Base-by-base conservation (phyloP, 2,888 invertebrate species). In the Amaurobius ferox region DNA sequence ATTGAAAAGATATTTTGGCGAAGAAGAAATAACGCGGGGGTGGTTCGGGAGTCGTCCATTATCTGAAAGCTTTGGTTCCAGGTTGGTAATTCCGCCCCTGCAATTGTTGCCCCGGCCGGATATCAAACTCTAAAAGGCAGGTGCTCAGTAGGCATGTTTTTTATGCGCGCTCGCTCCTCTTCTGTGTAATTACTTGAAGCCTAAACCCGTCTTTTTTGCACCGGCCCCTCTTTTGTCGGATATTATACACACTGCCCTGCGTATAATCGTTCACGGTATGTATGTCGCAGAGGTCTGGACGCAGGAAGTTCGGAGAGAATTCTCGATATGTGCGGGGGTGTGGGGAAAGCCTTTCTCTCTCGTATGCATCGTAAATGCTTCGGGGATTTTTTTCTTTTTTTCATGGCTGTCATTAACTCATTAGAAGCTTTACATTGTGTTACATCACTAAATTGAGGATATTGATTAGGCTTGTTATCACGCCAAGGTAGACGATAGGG, bases 161-260 rank as follows among this genome's bases (percentile, higher is more conserved):
- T 72, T 71, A 64, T 64, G 28, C 44, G 67, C 67, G 30, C 48
- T 67, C 39, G 72, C 19, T 72, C 68, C 39, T 85, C 72, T 72
- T 85, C 76, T 70, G 83, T 85, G 72, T 77, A 71, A 85, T 85
- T 85, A 85, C 77, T 85, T 67, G 72, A 85, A 85, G 55, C 71
- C 66, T 85, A 61, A 71, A 55, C 35, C 28, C 29, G 32, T 61
- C 32, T 61, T 55, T 73, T 62, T 68, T 68, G 32, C 13, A 28
- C 68, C 16, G 16, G 29, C 29, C 29, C 30, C 71, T 28, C 30
- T 71, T 72, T 71, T 73, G 79, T 72, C 55, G 64, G 71, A 28
- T 61, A 79, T 66, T 44, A 79, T 64, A 29, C 66, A 66, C 26
- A n/a, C n/a, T 72, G 23, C 32, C 32, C 26, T 19, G 40, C 66